phyloP scores from a whole-genome alignment of 2,113 vertebrate species.

The human region DNA sequence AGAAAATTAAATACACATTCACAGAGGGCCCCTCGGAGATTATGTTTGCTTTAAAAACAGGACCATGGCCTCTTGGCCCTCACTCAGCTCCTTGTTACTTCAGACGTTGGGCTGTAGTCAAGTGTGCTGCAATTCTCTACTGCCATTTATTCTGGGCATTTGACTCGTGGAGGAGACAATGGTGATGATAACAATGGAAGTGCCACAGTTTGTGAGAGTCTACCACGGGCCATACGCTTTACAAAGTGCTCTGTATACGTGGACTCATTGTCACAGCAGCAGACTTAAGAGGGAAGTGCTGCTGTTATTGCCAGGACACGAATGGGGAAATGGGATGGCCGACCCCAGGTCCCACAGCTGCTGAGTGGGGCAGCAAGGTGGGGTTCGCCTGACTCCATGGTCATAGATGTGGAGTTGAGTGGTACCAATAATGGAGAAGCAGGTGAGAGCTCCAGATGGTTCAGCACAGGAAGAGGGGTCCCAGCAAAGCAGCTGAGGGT shows the following conservation, averaged over 20 bases:
- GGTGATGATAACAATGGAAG: neutral
- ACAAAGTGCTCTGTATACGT: accelerated
- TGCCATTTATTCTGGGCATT: too few relatives aligned
- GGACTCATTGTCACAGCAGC: accelerated
- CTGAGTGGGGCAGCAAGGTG: neutral
- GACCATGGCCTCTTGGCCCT: accelerated
- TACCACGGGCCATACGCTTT: accelerated
- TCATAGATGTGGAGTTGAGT: neutral
- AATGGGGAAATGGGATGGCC: neutral
- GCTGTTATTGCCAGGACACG: too few relatives aligned
- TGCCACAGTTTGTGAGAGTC: accelerated
- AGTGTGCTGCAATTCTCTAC: accelerated
- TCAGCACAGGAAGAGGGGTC: neutral
- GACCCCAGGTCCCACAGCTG: too few relatives aligned
- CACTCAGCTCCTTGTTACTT: neutral
- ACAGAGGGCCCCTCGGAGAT: neutral
- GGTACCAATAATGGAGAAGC: accelerated
- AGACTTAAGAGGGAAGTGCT: neutral
- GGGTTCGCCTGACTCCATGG: too few relatives aligned
- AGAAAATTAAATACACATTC: neutral
- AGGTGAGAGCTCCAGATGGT: neutral
- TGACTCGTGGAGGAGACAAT: neutral
- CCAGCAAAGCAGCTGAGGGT: neutral
- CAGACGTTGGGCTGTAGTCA: neutral
- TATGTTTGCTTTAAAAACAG: neutral